These are phyloP conservation scores for Cataglyphis hispanica DNA, from an alignment of 1,140 invertebrate species.

Conservation along the genomic window DNA sequence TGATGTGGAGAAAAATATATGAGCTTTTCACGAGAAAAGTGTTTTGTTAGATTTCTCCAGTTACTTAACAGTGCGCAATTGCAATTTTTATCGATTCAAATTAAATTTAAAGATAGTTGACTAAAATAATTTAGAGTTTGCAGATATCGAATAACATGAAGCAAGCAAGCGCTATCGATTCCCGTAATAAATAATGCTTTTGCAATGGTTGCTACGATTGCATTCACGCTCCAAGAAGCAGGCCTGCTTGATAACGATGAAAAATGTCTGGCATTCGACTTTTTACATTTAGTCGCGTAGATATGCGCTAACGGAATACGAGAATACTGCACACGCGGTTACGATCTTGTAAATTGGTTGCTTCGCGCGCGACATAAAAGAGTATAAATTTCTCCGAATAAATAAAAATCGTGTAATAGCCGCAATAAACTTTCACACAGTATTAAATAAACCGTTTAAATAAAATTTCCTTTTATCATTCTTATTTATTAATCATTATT, in stretches of 20 bases:
- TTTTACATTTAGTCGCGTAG: constrained; percentile 41
- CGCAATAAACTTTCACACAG: constrained; percentile 47
- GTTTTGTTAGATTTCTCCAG: not conserved
- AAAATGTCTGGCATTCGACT: constrained; percentile 45
- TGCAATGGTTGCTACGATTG: constrained; percentile 39
- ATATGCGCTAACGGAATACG: constrained; percentile 53
- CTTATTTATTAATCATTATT: constrained; percentile 24
- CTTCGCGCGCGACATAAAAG: constrained; percentile 32
- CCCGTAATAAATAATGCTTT: constrained; percentile 55
- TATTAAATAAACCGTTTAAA: not conserved
- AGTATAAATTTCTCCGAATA: constrained; percentile 45
- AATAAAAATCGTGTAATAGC: constrained; percentile 45
- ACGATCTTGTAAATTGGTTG: constrained; percentile 46
- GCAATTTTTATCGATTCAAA: constrained; percentile 6
- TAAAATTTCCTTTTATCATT: constrained; percentile 13
- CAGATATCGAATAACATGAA: constrained; percentile 7
- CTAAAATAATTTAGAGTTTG: constrained; percentile 1
- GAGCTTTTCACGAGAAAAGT: not conserved
- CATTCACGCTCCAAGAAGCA: constrained; percentile 60
- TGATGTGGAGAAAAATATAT: not conserved
- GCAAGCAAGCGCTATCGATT: constrained; percentile 43
- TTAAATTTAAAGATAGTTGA: not conserved
- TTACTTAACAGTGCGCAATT: not conserved
- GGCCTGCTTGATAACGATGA: constrained; percentile 57
- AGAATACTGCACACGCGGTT: not conserved